These are phyloP conservation scores for Catocala fraxini DNA, from an alignment of 2,888 invertebrate genomes.

Conservation along the genomic window DNA sequence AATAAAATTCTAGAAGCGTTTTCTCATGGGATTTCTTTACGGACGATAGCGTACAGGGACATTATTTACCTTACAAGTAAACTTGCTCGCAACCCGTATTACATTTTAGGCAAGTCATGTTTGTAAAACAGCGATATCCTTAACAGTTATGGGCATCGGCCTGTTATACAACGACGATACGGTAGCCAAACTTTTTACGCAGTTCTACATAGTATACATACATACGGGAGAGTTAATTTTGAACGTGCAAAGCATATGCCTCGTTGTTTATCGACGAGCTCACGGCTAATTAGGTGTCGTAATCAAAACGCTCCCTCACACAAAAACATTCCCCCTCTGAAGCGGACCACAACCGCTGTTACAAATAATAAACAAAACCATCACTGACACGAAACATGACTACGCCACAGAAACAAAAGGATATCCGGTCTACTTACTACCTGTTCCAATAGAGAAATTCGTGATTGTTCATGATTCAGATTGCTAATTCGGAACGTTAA, in stretches of 20 bases:
- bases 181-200: constrained; percentile 6
- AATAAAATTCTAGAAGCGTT: constrained; percentile 9
- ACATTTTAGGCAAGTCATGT: constrained; percentile 26
- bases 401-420: constrained; percentile 71
- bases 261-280: constrained; percentile 47
- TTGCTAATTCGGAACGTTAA: constrained; percentile 35
- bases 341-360: constrained; percentile 60
- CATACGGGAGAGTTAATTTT: constrained; percentile 20
- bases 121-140: constrained; percentile 15
- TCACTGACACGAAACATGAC: constrained; percentile 75
- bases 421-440: constrained; percentile 71
- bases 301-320: constrained; percentile 68
- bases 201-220: not conserved
- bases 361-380: constrained; percentile 78
- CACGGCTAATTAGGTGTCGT: constrained; percentile 62
- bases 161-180: constrained; percentile 7
- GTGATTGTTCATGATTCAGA: constrained; percentile 49
- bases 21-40: constrained; percentile 13
- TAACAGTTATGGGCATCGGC: constrained; percentile 8
- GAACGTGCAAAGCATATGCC: constrained; percentile 9
- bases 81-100: constrained; percentile 22
- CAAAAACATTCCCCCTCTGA: constrained; percentile 62
- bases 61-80: constrained; percentile 25
- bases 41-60: constrained; percentile 10
- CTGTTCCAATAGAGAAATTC: constrained; percentile 49